These are phyloP conservation scores for Chaetodon trifascialis DNA, from an alignment of 2,113 vertebrate species.

Conservation along the genomic window DNA sequence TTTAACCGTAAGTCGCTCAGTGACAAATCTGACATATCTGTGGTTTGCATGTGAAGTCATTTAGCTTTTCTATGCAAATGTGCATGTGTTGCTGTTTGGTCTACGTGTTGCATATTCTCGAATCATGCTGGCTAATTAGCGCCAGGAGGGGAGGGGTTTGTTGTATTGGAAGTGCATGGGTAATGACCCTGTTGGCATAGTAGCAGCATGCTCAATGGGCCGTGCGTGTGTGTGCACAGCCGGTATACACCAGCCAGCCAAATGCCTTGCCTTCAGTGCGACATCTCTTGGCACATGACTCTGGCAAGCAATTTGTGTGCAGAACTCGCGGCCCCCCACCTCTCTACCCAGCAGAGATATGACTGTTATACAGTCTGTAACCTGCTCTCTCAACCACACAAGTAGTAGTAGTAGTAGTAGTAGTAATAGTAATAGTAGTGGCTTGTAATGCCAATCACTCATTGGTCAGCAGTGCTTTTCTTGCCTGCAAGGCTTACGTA, in stretches of 20 bases:
- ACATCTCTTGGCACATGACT: constrained; percentile 72
- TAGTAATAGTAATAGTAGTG: too few species aligned
- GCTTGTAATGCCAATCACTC: neutral
- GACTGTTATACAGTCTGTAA: constrained; percentile 24
- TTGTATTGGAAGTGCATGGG: constrained; percentile 81
- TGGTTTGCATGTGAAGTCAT: constrained; percentile 16
- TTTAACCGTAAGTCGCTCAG: neutral
- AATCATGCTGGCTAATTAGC: constrained; percentile 81
- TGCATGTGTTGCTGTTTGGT: constrained; percentile 59
- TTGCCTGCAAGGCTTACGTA: neutral
- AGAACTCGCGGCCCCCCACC: constrained; percentile 30
- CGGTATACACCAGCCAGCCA: constrained; percentile 67
- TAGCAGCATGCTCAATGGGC: constrained; percentile 83
- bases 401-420: neutral
- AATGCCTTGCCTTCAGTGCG: constrained; percentile 74
- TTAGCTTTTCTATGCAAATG: constrained; percentile 32
- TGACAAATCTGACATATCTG: neutral
- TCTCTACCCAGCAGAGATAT: constrained; percentile 35
- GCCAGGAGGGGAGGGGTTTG: constrained; percentile 77
- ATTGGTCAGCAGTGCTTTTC: neutral
- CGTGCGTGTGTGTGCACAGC: constrained; percentile 74
- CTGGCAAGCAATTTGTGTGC: constrained; percentile 48
- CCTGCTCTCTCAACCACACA: constrained; percentile 19
- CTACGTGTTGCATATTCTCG: constrained; percentile 58
- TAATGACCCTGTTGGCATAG: constrained; percentile 86